phyloP scores from a whole-genome alignment of 2,797 vertebrate species.

The Capromys pilorides region DNA sequence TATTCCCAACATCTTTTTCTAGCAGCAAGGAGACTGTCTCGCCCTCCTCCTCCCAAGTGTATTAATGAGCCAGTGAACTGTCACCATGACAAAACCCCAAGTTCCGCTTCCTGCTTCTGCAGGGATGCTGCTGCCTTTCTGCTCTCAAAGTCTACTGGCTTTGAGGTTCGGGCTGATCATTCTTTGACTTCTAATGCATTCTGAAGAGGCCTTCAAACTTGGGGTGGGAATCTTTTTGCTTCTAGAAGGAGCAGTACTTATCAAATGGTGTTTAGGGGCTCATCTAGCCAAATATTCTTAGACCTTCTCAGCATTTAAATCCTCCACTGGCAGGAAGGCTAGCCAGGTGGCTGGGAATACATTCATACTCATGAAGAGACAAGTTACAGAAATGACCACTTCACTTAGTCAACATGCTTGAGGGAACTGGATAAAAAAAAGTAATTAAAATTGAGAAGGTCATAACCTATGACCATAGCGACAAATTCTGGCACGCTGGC shows the following conservation, averaged over 20 bases:
- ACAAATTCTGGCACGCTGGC: not conserved
- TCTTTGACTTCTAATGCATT: not conserved
- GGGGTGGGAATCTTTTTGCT: slow-evolving; percentile 13
- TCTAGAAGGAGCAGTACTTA: slow-evolving; percentile 10
- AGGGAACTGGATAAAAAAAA: not conserved
- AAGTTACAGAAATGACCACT: not conserved
- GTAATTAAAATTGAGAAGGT: not conserved
- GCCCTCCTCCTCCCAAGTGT: not conserved
- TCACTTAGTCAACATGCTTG: not conserved
- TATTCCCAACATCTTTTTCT: not conserved
- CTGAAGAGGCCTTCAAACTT: slow-evolving; percentile 2
- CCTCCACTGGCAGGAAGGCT: not conserved
- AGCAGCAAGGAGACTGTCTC: not conserved
- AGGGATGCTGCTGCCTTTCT: not conserved
- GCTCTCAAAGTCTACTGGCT: slow-evolving; percentile 27
- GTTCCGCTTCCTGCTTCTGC: not conserved
- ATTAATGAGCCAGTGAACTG: not conserved
- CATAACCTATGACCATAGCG: not conserved
- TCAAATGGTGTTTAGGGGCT: not conserved
- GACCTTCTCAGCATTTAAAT: not conserved
- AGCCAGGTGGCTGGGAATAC: not conserved
- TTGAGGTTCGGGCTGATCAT: not conserved
- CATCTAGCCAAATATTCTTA: not conserved
- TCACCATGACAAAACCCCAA: not conserved
- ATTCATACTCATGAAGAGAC: not conserved